phyloP scores from a whole-genome alignment of 2,113 vertebrate species.

The Pantherophis guttatus region DNA sequence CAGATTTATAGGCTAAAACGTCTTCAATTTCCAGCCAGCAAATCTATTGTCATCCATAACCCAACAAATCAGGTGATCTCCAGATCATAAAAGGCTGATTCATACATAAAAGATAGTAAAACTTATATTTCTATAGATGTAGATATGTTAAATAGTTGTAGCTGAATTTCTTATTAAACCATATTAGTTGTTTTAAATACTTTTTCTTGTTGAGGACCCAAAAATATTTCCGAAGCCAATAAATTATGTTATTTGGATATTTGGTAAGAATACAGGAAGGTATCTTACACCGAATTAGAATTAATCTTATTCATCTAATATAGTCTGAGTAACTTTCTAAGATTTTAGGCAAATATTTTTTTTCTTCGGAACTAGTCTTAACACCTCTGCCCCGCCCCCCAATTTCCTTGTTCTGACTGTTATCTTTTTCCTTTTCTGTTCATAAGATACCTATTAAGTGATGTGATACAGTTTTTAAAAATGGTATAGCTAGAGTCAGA shows the following conservation, averaged over 20 bases:
- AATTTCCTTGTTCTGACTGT: rapidly evolving
- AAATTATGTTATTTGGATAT: neutral
- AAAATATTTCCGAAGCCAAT: neutral
- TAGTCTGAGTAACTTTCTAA: neutral
- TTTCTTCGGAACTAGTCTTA: neutral
- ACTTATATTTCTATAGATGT: neutral
- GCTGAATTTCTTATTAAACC: neutral
- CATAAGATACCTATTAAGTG: constrained; percentile 23
- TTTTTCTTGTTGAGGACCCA: neutral
- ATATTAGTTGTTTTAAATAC: neutral
- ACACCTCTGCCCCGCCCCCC: neutral
- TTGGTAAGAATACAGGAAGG: neutral
- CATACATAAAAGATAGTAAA: neutral
- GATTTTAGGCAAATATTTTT: neutral
- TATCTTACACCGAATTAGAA: neutral
- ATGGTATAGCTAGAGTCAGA: constrained; percentile 5
- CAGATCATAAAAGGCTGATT: neutral
- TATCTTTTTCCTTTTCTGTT: neutral
- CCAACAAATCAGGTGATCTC: neutral
- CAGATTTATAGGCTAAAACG: neutral
- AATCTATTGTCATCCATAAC: neutral
- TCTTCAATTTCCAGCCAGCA: neutral
- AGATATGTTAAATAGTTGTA: neutral
- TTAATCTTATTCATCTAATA: neutral
- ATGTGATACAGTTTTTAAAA: constrained; percentile 8